Percentiles rank a stretch among this genome's conserved stretches.
Evolutionary conservation across 2,888 invertebrate species (phyloP).

Genomic region (Cheilosia grossa): DNA sequence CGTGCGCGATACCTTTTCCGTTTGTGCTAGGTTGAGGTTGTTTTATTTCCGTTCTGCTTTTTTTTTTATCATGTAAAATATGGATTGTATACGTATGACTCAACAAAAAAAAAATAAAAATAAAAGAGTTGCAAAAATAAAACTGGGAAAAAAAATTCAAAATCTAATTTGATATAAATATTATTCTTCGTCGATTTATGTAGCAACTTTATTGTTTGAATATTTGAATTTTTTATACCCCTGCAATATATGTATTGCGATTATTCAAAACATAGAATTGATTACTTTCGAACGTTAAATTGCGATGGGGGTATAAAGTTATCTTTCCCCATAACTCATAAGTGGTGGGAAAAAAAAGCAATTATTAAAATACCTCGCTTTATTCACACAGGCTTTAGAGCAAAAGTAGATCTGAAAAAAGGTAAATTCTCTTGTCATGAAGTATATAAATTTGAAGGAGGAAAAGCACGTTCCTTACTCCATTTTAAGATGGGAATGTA

Average conservation of each 20-base stretch:
- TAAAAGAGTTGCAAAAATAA: constrained; percentile 39
- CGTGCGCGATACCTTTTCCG: constrained; percentile 54
- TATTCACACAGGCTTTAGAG: too few species aligned
- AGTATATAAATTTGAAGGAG: too few species aligned
- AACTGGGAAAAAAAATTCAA: constrained; percentile 11
- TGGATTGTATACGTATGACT: constrained; percentile 11
- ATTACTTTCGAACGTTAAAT: not conserved
- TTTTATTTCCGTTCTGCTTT: constrained; percentile 43
- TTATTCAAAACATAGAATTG: constrained; percentile 1
- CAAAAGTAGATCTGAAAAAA: too few species aligned
- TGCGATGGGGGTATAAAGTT: not conserved
- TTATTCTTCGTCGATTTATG: constrained; percentile 53
- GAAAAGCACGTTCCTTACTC: too few species aligned
- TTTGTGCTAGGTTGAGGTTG: constrained; percentile 47
- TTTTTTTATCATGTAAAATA: constrained; percentile 35
- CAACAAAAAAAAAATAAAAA: not conserved
- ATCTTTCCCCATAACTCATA: too few species aligned
- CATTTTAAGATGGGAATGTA: too few species aligned
- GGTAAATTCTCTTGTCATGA: too few species aligned
- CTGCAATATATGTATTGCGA: too few species aligned
- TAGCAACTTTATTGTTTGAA: constrained; percentile 23
- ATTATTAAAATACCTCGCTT: too few species aligned
- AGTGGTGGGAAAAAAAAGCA: too few species aligned
- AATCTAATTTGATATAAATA: constrained; percentile 67
- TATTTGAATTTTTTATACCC: constrained; percentile 10